Evolutionary conservation across 37 sponge, comb jelly and placozoan genomes (phyloP), one percentile per base, ranked within the genome.

Genomic region (Hexactinellida sp.): DNA sequence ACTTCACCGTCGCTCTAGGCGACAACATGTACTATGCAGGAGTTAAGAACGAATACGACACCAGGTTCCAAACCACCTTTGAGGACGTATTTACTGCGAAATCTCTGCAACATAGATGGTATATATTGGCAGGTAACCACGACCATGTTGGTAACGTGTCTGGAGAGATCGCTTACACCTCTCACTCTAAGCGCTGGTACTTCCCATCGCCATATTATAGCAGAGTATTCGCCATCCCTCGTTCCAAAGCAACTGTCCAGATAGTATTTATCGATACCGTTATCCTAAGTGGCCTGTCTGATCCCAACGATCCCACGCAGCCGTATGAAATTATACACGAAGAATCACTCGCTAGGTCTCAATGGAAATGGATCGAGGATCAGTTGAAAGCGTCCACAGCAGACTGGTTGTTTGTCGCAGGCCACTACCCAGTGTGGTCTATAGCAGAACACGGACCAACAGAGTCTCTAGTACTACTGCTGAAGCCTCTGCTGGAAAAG

Each of bases 111-210:
- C 84, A 86, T 1, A 85, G 83, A 13, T 95, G 95, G 95, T 93
- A 93, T 51, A 92, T 90, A 0, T 16, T 95, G 16, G 88, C 89
- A 84, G 95, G 95, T 25, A 95, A 95, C 55, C 95, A 95, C 63
- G 95, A 95, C 87, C 92, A 95, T 91, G 91, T 92, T 84, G 95
- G 95, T n/a, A 95, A 95, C 84, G 93, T 86, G 36, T 89, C 93
- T 39, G 95, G 93, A 54, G 87, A 95, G 83, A 85, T 95, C 34
- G 95, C 89, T 24, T 95, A 95, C 88, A 90, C 93, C 39, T 54
- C 88, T 24, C 55, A 41, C 36, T 92, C 93, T 51, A 82, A 85
- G 1, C 82, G 95, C 23, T 95, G 95, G 95, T 87, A 90, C 87
- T 85, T 95, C 36, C 95, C 95, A 19, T 51, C 86, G 36, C 87